Conservation (phyloP, 2,113 vertebrate genomes). For the Callospermophilus lateralis region DNA sequence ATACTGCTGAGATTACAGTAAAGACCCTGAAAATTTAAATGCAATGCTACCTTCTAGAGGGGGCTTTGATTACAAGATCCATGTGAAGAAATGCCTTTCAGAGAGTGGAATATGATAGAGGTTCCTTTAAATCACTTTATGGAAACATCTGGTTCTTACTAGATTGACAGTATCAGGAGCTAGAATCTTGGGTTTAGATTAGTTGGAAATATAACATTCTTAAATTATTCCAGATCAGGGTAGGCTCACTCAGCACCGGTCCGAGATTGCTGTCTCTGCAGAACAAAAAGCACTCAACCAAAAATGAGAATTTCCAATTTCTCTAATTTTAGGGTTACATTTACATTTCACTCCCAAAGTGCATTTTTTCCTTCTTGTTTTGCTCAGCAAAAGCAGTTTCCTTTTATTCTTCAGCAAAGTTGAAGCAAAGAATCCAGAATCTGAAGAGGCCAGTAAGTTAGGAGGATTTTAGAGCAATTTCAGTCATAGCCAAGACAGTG, state of each 20-base stretch:
- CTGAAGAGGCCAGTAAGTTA: not conserved
- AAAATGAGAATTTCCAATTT: constrained; percentile 69
- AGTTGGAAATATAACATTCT: constrained; percentile 60
- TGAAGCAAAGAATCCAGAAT: not conserved
- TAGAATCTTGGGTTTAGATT: constrained; percentile 48
- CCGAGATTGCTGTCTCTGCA: constrained; percentile 54
- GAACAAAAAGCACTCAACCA: constrained; percentile 32
- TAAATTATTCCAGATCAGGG: constrained; percentile 45
- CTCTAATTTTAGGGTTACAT: constrained; percentile 74
- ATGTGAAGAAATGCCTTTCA: constrained; percentile 75
- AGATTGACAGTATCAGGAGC: constrained; percentile 51
- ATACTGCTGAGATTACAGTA: constrained; percentile 89
- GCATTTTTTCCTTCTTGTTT: constrained; percentile 40
- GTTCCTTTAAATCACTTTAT: constrained; percentile 44
- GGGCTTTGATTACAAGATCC: constrained; percentile 75
- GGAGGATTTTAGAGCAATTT: not conserved
- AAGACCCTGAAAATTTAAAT: constrained; percentile 88
- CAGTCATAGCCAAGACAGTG: not conserved
- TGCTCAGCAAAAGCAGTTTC: constrained; percentile 61
- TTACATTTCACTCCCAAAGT: constrained; percentile 62
- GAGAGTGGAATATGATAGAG: constrained; percentile 49
- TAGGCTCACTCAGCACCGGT: constrained; percentile 61
- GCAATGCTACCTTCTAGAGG: constrained; percentile 79
- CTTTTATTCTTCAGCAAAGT: constrained; percentile 60
- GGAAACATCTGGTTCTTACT: constrained; percentile 67